Percentiles rank a stretch among this genome's conserved stretches.
Evolutionary conservation across 2,797 vertebrate genomes (phyloP).

Genomic region (Lutjanus campechanus): DNA sequence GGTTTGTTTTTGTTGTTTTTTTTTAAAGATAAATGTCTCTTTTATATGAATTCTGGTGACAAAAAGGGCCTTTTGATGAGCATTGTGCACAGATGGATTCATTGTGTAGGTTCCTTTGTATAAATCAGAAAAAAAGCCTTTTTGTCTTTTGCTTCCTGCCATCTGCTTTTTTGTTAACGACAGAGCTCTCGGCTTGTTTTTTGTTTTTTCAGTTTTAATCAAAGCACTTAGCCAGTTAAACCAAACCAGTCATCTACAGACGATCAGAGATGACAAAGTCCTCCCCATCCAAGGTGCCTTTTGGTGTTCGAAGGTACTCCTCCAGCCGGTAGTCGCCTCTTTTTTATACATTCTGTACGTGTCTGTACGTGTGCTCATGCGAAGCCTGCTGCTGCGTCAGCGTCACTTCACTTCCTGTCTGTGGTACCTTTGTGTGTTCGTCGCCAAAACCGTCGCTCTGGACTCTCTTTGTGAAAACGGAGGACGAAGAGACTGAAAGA

Average conservation of each 20-base stretch:
- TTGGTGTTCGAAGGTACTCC: conserved; percentile 23
- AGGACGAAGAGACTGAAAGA: conserved; percentile 33
- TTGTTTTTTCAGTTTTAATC: not conserved
- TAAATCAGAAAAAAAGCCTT: not conserved
- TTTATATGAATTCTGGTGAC: not conserved
- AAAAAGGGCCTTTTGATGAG: conserved; percentile 5
- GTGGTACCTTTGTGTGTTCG: not conserved
- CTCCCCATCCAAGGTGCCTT: conserved; percentile 46
- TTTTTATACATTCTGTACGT: conserved; percentile 17
- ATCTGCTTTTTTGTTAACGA: not conserved
- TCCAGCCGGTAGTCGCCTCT: conserved; percentile 26
- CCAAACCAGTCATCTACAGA: conserved; percentile 7
- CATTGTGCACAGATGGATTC: not conserved
- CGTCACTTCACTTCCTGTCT: conserved; percentile 15
- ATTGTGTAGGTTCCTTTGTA: conserved; percentile 1
- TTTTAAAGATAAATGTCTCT: not conserved
- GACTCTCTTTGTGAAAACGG: not conserved
- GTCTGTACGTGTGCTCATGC: not conserved
- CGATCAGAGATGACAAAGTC: conserved; percentile 31
- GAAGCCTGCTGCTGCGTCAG: conserved; percentile 17
- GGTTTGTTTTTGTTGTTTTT: no score
- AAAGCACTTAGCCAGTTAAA: conserved; percentile 3
- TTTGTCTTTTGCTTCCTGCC: not conserved
- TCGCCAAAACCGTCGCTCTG: not conserved
- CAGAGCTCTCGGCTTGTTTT: not conserved